Evolutionary conservation across 1,140 invertebrate species (phyloP).

Genomic region (Drosophila tristis): DNA sequence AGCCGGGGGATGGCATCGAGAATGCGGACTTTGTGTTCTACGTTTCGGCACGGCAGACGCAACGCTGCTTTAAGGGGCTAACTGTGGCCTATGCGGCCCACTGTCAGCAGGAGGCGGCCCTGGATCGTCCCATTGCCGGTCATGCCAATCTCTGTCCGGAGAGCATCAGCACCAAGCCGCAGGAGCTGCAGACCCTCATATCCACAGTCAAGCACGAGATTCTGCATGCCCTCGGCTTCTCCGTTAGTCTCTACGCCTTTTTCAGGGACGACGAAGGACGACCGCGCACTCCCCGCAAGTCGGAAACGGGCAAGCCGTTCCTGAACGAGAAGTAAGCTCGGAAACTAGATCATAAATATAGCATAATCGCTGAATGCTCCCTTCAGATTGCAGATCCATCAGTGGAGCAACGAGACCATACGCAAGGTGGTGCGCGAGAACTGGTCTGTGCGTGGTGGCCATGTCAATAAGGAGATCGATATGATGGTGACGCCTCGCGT

Average conservation of each 20-base stretch:
- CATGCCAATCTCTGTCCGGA: slow-evolving; percentile 99
- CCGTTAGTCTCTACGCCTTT: slow-evolving; percentile 97
- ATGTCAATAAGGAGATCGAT: slow-evolving; percentile 90
- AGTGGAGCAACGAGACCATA: slow-evolving; percentile 97
- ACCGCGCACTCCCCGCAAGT: slow-evolving; percentile 91
- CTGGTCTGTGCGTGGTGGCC: slow-evolving; percentile 94
- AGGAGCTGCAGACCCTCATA: slow-evolving; percentile 96
- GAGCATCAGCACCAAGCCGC: slow-evolving; percentile 96
- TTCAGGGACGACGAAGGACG: slow-evolving; percentile 91
- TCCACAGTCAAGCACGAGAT: slow-evolving; percentile 99
- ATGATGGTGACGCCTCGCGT: slow-evolving; percentile 97
- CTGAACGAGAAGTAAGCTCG: slow-evolving; percentile 93
- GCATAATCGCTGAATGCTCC: not conserved
- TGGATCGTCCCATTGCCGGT: slow-evolving; percentile 98
- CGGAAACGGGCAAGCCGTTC: slow-evolving; percentile 93
- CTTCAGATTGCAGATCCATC: slow-evolving; percentile 92
- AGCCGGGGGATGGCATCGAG: slow-evolving; percentile 89
- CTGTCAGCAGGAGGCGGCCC: slow-evolving; percentile 97
- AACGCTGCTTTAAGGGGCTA: slow-evolving; percentile 94
- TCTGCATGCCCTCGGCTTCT: slow-evolving; percentile 98
- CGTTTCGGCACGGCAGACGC: slow-evolving; percentile 96
- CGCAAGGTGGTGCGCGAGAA: slow-evolving; percentile 90
- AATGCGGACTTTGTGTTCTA: slow-evolving; percentile 98
- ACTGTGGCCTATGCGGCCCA: slow-evolving; percentile 99
- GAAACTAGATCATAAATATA: accelerated